These are phyloP conservation scores for Protophormia terraenovae DNA, from an alignment of 2,888 invertebrate species.

Conservation along the genomic window DNA sequence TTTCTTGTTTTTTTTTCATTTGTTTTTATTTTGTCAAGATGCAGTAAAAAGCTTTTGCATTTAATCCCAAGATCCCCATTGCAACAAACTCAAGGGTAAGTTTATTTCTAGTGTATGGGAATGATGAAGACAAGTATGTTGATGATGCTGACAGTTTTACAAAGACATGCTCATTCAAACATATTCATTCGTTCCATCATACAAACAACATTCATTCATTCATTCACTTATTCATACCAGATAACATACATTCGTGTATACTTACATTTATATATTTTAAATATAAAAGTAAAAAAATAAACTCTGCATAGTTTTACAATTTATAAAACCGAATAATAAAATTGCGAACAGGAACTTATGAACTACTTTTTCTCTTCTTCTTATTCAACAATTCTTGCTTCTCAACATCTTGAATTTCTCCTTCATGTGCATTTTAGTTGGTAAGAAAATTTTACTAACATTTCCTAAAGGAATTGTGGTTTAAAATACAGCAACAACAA, in stretches of 20 bases:
- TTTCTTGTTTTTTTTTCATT: neutral
- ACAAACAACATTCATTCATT: slow-evolving; percentile 12
- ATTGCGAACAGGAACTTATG: slow-evolving; percentile 68
- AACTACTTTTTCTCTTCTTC: slow-evolving; percentile 64
- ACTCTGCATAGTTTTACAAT: slow-evolving; percentile 60
- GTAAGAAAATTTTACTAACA: slow-evolving; percentile 60
- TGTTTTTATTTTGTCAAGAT: slow-evolving; percentile 49
- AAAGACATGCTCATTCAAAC: slow-evolving; percentile 54
- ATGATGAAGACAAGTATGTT: slow-evolving; percentile 42
- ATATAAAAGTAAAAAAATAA: slow-evolving; percentile 15
- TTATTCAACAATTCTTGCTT: neutral
- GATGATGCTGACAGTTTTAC: slow-evolving; percentile 55
- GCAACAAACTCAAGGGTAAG: slow-evolving; percentile 70
- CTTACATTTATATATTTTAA: neutral
- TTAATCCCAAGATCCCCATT: slow-evolving; percentile 67
- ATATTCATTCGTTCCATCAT: slow-evolving; percentile 19
- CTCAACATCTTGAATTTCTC: slow-evolving; percentile 34
- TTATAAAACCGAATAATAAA: slow-evolving; percentile 65
- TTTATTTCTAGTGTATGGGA: slow-evolving; percentile 54
- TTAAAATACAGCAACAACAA: slow-evolving; percentile 30
- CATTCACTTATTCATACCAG: neutral
- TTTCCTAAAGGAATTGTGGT: slow-evolving; percentile 69
- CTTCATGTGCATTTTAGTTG: slow-evolving; percentile 60
- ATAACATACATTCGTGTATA: slow-evolving; percentile 1
- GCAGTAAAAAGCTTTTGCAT: slow-evolving; percentile 62